These are phyloP conservation scores for Meles meles DNA, from an alignment of 2,113 vertebrate genomes.

Conservation along the genomic window DNA sequence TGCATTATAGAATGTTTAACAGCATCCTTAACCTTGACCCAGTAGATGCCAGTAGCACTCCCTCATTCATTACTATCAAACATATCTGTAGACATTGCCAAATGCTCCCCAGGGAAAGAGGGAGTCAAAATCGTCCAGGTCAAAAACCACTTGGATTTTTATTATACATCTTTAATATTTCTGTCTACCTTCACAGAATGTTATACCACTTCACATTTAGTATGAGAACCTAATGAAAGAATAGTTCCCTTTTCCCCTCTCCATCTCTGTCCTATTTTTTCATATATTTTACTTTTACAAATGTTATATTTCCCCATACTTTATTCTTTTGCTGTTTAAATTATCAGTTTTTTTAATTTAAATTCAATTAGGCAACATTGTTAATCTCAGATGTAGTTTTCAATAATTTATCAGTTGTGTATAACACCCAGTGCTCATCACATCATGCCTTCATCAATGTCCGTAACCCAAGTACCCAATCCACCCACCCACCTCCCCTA, in stretches of 20 bases:
- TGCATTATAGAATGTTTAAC: background rate
- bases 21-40: background rate
- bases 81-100: background rate
- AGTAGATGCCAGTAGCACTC: background rate
- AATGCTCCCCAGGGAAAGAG: background rate
- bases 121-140: background rate
- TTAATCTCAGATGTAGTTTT: background rate
- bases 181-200: background rate
- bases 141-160: background rate
- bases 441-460: background rate
- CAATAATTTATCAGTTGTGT: background rate
- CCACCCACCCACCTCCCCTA: background rate
- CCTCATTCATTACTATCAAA: background rate
- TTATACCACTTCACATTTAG: background rate
- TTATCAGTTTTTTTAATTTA: background rate
- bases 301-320: background rate
- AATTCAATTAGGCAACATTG: background rate
- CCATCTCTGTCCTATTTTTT: background rate
- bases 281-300: background rate
- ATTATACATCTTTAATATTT: background rate
- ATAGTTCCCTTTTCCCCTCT: background rate
- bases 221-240: background rate
- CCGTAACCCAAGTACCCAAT: background rate
- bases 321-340: slow-evolving; percentile 20
- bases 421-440: background rate